These are phyloP conservation scores for Gadopsis marmoratus DNA, from an alignment of 2,797 vertebrate species.

Conservation along the genomic window DNA sequence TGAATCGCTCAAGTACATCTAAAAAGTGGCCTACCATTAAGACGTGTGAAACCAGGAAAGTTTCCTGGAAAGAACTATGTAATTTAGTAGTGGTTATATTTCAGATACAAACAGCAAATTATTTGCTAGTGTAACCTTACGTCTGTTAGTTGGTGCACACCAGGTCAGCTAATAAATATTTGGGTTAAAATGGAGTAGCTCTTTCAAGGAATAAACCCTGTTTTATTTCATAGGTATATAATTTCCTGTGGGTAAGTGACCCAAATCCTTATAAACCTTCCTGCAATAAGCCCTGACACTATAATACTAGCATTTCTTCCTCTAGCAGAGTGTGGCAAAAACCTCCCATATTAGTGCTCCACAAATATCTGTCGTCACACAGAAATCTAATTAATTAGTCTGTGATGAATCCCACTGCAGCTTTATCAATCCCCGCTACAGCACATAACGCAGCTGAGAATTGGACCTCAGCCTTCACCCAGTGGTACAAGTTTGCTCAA, in stretches of 20 bases:
- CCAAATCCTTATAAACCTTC: background rate
- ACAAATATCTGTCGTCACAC: constrained; percentile 24
- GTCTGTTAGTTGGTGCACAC: background rate
- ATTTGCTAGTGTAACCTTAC: background rate
- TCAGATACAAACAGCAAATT: background rate
- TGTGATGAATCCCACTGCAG: constrained; percentile 25
- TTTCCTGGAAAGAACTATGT: background rate
- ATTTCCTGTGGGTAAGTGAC: no score
- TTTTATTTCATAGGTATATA: background rate
- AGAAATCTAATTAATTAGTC: constrained; percentile 45
- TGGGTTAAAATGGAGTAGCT: background rate
- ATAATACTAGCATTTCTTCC: rapidly evolving
- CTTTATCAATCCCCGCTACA: constrained; percentile 42
- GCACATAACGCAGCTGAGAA: constrained; percentile 9
- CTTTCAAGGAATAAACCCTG: background rate
- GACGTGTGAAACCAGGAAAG: no score
- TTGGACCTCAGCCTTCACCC: constrained; percentile 10
- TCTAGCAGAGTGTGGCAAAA: background rate
- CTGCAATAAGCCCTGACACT: background rate
- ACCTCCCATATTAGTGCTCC: background rate
- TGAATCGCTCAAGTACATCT: background rate
- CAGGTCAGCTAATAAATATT: background rate
- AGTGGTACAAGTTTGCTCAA: background rate
- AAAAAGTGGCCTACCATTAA: no score
- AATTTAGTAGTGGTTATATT: background rate